These are phyloP conservation scores for Luidia sarsii DNA, from an alignment of 53 echinoderm and acorn worm species.

Conservation along the genomic window DNA sequence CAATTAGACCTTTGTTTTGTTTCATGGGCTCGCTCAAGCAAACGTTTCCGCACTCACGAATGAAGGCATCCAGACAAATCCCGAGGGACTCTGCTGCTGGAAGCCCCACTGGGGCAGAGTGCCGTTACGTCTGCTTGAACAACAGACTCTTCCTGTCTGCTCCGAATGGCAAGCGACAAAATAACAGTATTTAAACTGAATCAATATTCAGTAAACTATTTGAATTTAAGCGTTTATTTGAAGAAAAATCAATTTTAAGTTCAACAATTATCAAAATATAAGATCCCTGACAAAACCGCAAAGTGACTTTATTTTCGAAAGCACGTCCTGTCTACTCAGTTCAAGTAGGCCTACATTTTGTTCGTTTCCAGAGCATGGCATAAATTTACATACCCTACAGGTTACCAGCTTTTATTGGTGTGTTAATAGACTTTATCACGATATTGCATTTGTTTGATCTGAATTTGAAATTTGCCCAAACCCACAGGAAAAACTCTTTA, in stretches of 20 bases:
- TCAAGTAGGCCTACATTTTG: background rate
- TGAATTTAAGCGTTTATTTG: background rate
- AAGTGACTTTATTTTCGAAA: background rate
- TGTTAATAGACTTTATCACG: too few relatives aligned
- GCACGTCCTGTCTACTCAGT: background rate
- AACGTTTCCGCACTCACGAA: background rate
- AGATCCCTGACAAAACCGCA: background rate
- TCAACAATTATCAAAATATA: background rate
- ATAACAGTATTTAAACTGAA: background rate
- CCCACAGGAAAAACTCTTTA: too few relatives aligned
- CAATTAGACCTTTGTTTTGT: background rate
- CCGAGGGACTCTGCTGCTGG: conserved; percentile 34
- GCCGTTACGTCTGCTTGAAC: background rate
- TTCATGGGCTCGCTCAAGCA: conserved; percentile 5
- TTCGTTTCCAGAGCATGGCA: background rate
- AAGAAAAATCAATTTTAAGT: background rate
- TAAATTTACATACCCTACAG: too few relatives aligned
- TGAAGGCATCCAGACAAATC: conserved; percentile 46
- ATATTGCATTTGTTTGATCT: too few relatives aligned
- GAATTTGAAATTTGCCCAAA: too few relatives aligned
- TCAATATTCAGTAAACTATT: background rate
- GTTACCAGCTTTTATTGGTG: too few relatives aligned
- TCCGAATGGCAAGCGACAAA: too few relatives aligned
- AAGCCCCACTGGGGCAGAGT: background rate
- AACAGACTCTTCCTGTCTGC: conserved; percentile 2